These are phyloP conservation scores for Magallana ariakensis DNA, from an alignment of 1,140 invertebrate species.

Conservation along the genomic window DNA sequence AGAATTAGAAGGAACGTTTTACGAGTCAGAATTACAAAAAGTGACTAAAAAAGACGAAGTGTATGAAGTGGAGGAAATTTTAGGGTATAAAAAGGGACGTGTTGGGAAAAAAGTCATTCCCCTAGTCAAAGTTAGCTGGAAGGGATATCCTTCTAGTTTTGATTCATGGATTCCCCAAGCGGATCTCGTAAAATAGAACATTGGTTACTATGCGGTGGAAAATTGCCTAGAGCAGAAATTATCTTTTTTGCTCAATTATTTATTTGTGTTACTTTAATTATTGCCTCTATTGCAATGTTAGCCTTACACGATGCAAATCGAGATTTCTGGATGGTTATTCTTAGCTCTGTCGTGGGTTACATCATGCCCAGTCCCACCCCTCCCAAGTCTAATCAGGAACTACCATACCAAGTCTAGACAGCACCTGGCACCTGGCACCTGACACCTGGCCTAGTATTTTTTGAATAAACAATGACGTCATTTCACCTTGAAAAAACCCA, in stretches of 20 bases:
- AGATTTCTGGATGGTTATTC: no score
- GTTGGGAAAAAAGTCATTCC: not conserved
- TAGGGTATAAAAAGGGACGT: not conserved
- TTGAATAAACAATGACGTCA: no score
- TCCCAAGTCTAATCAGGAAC: no score
- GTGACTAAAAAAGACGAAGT: not conserved
- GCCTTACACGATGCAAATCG: no score
- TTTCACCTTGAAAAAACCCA: no score
- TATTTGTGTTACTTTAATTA: not conserved
- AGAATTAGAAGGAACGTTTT: slow-evolving; percentile 36
- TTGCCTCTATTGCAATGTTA: no score
- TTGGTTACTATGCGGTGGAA: not conserved
- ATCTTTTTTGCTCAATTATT: not conserved
- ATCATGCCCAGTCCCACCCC: no score
- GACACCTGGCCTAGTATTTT: no score
- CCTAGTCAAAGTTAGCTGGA: not conserved
- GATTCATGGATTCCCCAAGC: not conserved
- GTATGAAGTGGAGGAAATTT: slow-evolving; percentile 7
- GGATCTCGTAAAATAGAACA: not conserved
- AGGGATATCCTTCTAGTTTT: slow-evolving; percentile 10
- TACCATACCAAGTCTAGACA: no score
- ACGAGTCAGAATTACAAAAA: slow-evolving; percentile 42
- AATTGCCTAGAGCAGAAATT: not conserved
- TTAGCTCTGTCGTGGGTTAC: no score
- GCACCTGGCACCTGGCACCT: no score